phyloP scores from a whole-genome alignment of 2,888 invertebrate genomes.

The Pristionchus fissidentatus region DNA sequence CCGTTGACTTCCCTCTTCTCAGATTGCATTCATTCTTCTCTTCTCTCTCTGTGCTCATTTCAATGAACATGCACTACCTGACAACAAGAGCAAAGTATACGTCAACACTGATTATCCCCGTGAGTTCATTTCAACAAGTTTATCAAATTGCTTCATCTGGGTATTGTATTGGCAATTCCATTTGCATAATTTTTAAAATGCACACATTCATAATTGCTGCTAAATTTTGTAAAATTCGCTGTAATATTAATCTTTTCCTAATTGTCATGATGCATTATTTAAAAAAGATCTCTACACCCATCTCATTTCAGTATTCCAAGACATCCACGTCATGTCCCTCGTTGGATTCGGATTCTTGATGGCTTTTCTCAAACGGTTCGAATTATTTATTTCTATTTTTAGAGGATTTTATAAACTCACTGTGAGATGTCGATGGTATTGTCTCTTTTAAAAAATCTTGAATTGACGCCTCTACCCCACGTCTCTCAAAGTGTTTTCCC shows the following conservation, averaged over 20 bases:
- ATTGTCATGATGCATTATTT: too few species aligned
- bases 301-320: conserved; percentile 69
- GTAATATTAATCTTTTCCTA: too few species aligned
- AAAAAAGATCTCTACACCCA: background rate
- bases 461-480: too few species aligned
- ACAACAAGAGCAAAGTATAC: conserved; percentile 49
- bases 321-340: conserved; percentile 74
- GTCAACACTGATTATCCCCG: conserved; percentile 49
- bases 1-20: background rate
- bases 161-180: background rate
- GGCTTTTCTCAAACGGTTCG: conserved; percentile 69
- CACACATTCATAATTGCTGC: too few species aligned
- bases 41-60: conserved; percentile 68
- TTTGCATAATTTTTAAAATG: background rate
- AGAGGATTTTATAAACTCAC: background rate
- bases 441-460: background rate
- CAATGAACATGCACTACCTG: conserved; percentile 64
- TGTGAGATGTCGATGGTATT: background rate
- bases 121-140: background rate
- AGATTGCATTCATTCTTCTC: conserved; percentile 64
- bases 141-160: background rate
- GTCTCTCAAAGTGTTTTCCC: background rate
- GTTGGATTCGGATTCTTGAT: conserved; percentile 74
- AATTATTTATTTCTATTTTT: background rate
- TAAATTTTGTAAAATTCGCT: too few species aligned